Evolutionary conservation across 2,888 invertebrate species (phyloP).

Genomic region (Diogma glabrata): DNA sequence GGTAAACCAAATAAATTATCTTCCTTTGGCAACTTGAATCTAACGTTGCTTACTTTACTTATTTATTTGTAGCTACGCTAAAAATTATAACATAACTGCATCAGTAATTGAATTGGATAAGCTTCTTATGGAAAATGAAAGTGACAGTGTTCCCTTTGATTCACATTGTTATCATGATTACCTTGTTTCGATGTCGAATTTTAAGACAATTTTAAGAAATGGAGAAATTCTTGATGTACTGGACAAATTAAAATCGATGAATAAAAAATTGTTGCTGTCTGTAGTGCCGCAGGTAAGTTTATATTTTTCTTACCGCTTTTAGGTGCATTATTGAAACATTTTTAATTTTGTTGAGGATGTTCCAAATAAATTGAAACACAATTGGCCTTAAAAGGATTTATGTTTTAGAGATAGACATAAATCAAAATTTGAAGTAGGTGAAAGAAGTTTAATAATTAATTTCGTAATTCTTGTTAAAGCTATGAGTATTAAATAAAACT

Average conservation of each 20-base stretch:
- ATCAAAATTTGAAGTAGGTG: background rate
- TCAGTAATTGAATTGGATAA: constrained; percentile 10
- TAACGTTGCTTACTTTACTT: background rate
- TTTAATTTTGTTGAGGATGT: constrained; percentile 1
- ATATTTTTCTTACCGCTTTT: no score
- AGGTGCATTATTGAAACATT: no score
- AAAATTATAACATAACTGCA: constrained; percentile 4
- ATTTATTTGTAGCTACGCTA: background rate
- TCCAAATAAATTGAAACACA: background rate
- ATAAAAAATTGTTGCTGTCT: constrained; percentile 11
- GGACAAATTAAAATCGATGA: constrained; percentile 1
- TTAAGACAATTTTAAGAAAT: background rate
- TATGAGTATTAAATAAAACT: no score
- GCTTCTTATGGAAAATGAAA: background rate
- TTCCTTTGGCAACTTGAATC: no score
- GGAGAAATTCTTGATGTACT: background rate
- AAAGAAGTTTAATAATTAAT: no score
- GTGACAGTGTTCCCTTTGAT: constrained; percentile 1
- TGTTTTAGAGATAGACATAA: background rate
- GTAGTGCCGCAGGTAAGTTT: no score
- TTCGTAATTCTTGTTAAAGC: no score
- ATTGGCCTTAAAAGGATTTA: background rate
- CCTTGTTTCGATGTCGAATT: constrained; percentile 6
- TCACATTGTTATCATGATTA: constrained; percentile 9
- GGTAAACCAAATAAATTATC: background rate